phyloP scores from a whole-genome alignment of 2,888 invertebrate genomes.

The Catocala sponsa region DNA sequence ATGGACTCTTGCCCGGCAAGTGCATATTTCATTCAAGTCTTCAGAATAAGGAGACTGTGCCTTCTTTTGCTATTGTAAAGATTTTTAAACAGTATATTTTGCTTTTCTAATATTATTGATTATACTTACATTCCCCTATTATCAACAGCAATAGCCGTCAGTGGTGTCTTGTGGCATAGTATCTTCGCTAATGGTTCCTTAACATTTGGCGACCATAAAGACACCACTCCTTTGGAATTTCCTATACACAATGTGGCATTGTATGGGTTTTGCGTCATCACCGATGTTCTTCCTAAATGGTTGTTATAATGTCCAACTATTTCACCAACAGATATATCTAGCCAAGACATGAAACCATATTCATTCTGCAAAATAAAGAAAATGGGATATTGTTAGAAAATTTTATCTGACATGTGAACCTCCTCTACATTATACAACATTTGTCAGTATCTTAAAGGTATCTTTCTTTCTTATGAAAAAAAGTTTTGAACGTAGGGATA shows the following conservation, averaged over 20 bases:
- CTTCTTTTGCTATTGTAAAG: too few relatives aligned
- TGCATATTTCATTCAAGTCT: too few relatives aligned
- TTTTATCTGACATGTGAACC: too few relatives aligned
- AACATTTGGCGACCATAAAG: slow-evolving; percentile 97
- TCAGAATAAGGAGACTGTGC: too few relatives aligned
- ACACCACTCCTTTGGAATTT: slow-evolving; percentile 96
- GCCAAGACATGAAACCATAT: slow-evolving; percentile 95
- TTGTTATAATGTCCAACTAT: slow-evolving; percentile 93
- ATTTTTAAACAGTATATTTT: too few relatives aligned
- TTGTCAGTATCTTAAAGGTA: too few relatives aligned
- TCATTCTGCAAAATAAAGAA: slow-evolving; percentile 83
- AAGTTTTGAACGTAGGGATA: too few relatives aligned
- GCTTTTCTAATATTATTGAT: too few relatives aligned
- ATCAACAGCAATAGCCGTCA: slow-evolving; percentile 95
- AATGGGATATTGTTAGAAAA: too few relatives aligned
- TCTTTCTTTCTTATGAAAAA: too few relatives aligned
- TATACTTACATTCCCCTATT: slow-evolving; percentile 92
- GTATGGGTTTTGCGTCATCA: slow-evolving; percentile 97
- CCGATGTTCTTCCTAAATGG: slow-evolving; percentile 92
- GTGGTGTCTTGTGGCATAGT: slow-evolving; percentile 95
- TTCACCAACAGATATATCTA: slow-evolving; percentile 98
- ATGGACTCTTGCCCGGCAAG: too few relatives aligned
- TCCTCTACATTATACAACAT: too few relatives aligned
- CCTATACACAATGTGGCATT: slow-evolving; percentile 98
- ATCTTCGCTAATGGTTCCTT: slow-evolving; percentile 96